phyloP scores from a whole-genome alignment of 2,113 vertebrate genomes.

The Siniperca knerii region DNA sequence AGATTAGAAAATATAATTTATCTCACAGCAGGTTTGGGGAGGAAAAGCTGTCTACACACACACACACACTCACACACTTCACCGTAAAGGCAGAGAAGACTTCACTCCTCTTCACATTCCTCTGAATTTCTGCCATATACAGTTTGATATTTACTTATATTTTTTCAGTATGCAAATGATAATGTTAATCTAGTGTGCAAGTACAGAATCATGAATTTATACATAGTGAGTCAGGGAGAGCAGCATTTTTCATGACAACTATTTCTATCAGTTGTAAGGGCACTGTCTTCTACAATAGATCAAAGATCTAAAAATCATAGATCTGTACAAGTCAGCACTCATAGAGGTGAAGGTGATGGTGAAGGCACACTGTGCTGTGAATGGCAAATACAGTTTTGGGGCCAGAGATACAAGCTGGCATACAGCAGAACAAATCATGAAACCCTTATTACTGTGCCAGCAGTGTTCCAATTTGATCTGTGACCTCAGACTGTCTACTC shows the following conservation, averaged over 20 bases:
- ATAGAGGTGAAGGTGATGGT: not conserved
- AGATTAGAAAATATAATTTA: conserved; percentile 68
- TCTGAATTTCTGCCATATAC: not conserved
- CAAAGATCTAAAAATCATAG: conserved; percentile 6
- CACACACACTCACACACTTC: not conserved
- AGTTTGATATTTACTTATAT: not conserved
- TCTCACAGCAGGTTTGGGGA: conserved; percentile 41
- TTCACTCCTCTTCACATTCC: not conserved
- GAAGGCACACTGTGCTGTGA: conserved; percentile 19
- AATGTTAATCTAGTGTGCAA: not conserved
- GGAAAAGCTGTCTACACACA: conserved; percentile 6
- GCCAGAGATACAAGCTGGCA: conserved; percentile 25
- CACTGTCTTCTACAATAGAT: not conserved
- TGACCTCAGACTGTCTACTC: conserved; percentile 53
- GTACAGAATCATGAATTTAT: not conserved
- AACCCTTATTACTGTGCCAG: conserved; percentile 40
- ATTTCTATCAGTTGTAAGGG: not conserved
- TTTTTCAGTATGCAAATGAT: not conserved
- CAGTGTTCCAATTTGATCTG: conserved; percentile 51
- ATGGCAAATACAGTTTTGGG: conserved; percentile 12
- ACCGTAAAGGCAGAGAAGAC: not conserved
- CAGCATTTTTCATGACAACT: not conserved
- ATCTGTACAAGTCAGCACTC: not conserved
- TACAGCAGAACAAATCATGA: conserved; percentile 48
- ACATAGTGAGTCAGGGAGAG: not conserved